Conservation (phyloP, 2,888 invertebrate genomes). For the Caenorhabditis macrosperma region DNA sequence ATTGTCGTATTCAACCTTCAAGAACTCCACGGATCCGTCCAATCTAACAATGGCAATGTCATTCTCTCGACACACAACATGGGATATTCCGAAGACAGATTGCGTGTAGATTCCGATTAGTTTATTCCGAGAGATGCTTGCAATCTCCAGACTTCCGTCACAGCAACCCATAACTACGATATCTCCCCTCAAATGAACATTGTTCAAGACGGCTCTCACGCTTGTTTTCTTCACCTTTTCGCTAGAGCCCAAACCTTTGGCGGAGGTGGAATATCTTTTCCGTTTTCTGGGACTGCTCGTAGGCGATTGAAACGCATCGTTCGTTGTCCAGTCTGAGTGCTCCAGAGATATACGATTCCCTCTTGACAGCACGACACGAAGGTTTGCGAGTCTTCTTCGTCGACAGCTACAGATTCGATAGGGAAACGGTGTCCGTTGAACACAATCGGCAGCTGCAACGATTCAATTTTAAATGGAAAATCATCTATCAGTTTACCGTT, state of each 20-base stretch:
- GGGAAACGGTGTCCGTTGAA: conserved; percentile 73
- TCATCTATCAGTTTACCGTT: conserved; percentile 38
- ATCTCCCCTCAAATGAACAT: conserved; percentile 47
- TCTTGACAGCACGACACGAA: conserved; percentile 73
- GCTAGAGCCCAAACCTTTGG: conserved; percentile 66
- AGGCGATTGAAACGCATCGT: conserved; percentile 42
- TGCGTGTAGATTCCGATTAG: conserved; percentile 63
- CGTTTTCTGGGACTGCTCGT: conserved; percentile 29
- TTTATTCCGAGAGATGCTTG: conserved; percentile 59
- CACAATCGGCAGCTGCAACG: conserved; percentile 65
- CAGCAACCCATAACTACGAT: conserved; percentile 70
- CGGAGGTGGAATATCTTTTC: conserved; percentile 36
- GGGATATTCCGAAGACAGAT: conserved; percentile 55
- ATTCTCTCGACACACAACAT: conserved; percentile 44
- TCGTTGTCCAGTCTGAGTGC: conserved; percentile 61
- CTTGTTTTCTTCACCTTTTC: conserved; percentile 33
- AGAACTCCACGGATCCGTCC: conserved; percentile 73
- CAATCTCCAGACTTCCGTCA: conserved; percentile 75
- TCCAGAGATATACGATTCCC: conserved; percentile 70
- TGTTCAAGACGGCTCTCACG: not conserved
- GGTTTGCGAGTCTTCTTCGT: conserved; percentile 13
- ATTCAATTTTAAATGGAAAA: no score
- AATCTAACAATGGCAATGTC: conserved; percentile 69
- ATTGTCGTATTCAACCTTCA: conserved; percentile 55
- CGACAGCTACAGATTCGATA: conserved; percentile 65